Conservation (phyloP, 2,113 vertebrate species). For the Rhinoderma darwinii region DNA sequence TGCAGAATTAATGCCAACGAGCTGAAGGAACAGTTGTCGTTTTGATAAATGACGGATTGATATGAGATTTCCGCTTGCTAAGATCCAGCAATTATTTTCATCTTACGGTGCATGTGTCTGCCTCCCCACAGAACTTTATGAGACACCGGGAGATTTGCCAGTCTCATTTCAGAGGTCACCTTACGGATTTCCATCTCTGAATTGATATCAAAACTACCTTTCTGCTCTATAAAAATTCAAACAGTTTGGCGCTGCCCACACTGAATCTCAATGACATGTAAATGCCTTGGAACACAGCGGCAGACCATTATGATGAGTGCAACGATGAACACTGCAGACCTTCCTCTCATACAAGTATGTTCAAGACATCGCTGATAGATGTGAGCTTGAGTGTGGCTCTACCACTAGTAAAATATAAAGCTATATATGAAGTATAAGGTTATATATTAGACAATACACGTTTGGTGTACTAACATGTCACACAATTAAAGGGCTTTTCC, state of each 20-base stretch:
- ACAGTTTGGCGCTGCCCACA: constrained; percentile 55
- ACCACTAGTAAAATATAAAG: background rate
- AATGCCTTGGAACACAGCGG: constrained; percentile 54
- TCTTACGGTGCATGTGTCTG: constrained; percentile 61
- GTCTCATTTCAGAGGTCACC: constrained; percentile 57
- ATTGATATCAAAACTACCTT: constrained; percentile 60
- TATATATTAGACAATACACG: background rate
- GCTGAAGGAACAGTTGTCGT: constrained; percentile 70
- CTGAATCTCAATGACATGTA: constrained; percentile 59
- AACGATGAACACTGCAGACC: constrained; percentile 40
- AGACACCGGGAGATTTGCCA: constrained; percentile 56
- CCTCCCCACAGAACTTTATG: constrained; percentile 58
- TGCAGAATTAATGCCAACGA: constrained; percentile 61
- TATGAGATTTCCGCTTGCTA: constrained; percentile 71
- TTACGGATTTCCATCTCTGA: constrained; percentile 60
- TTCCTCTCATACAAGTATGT: constrained; percentile 22
- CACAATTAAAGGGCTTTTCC: too few relatives aligned
- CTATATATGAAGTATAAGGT: background rate
- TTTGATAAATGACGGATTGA: constrained; percentile 71
- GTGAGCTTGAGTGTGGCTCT: background rate
- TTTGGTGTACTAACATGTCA: background rate
- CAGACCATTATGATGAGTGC: constrained; percentile 28
- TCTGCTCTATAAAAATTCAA: constrained; percentile 52
- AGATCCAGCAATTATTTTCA: constrained; percentile 73
- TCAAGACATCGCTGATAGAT: background rate